A percentile compares a stretch with the other conserved stretches of the same genome.
phyloP scores from a whole-genome alignment of 2,888 invertebrate species.

The Anorthoa munda region DNA sequence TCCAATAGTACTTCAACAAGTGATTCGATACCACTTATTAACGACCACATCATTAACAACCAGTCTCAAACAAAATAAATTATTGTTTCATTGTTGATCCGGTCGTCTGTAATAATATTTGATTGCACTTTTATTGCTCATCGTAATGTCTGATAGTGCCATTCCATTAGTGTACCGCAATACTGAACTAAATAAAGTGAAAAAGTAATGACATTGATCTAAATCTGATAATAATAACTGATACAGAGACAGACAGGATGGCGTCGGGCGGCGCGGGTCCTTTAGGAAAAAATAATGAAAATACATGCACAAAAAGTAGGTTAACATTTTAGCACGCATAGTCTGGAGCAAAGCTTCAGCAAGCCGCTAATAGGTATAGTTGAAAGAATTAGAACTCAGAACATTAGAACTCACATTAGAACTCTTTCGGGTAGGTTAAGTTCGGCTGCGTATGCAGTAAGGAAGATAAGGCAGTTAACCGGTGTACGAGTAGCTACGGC shows the following conservation, averaged over 20 bases:
- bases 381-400: too few relatives aligned
- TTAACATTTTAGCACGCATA: not conserved
- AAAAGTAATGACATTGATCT: not conserved
- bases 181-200: not conserved
- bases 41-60: not conserved
- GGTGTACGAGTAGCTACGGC: too few relatives aligned
- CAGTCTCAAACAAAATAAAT: not conserved
- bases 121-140: conserved; percentile 5
- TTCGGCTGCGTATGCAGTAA: too few relatives aligned
- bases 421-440: too few relatives aligned
- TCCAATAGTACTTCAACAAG: not conserved
- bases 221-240: not conserved
- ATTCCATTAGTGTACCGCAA: not conserved
- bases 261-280: not conserved
- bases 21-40: not conserved
- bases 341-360: not conserved
- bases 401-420: too few relatives aligned
- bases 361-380: not conserved
- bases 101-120: conserved; percentile 1
- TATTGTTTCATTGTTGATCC: not conserved
- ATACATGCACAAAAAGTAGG: too few relatives aligned
- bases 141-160: conserved; percentile 12
- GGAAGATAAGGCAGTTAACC: too few relatives aligned
- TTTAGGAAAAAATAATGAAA: not conserved
- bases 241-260: not conserved